Evolutionary conservation across 2,888 invertebrate genomes (phyloP), one percentile per base, ranked within the genome.

Genomic region (Steinernema hermaphroditum): DNA sequence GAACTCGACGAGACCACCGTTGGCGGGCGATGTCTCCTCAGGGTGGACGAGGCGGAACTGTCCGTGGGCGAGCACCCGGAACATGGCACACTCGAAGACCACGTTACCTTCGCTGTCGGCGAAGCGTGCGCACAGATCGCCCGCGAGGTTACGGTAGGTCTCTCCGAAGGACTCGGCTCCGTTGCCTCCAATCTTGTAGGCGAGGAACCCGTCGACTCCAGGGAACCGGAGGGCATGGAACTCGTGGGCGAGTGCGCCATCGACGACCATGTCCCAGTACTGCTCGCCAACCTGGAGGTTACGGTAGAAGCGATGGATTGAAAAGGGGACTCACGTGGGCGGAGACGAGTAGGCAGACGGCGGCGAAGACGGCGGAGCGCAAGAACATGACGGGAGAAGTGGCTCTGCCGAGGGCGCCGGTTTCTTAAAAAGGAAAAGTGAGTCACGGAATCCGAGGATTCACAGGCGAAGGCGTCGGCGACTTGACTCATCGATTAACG

Each of bases 381-480:
- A 62, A 32, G 62, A 62, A 32, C 62, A 62, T 62, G 4, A 1
- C 62, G 62, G 19, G 19, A 9, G 62, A 62, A 62, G 62, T 62
- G 62, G 22, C 27, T 16, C 16, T 2, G 29, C 14, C 12, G 6
- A 14, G 32, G 54, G 12, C 34, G 29, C 32, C 27, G 62, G 29
- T 6, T 62, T 19, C n/a, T 62, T 62, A 62, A 62, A 27, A 62
- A 62, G 32, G 8, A 32, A 24, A 19, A 29, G 14, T 62, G 62
- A 62, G 27, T 62, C 62, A 62, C n/a, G 32, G 27, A 62, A 29
- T 14, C 19, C 27, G 62, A 22, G 29, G 62, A 62, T 29, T 34
- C 62, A n/a, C 34, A n/a, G 54, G 34, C 62, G 62, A 24, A 29
- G 46, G 22, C 46, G 46, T 27, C 62, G 62, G 6, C 62, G 6